phyloP scores from a whole-genome alignment of 2,797 vertebrate genomes.

The Serranus cabrilla region DNA sequence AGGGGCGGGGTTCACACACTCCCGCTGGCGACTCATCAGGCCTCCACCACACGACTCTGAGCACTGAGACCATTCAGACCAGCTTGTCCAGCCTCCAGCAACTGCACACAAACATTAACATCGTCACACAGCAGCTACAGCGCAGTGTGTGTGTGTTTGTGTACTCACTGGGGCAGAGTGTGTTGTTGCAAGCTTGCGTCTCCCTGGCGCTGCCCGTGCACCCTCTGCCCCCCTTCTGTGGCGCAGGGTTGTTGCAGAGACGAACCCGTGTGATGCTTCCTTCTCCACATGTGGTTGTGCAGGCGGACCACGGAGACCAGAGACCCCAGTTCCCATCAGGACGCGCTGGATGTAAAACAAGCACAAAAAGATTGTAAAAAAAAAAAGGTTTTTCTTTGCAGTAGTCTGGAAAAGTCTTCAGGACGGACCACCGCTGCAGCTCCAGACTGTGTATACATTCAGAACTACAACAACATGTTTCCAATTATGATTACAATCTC shows the following conservation, averaged over 20 bases:
- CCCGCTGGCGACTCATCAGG: slow-evolving; percentile 88
- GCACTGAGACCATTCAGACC: slow-evolving; percentile 94
- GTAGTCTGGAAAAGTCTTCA: slow-evolving; percentile 23
- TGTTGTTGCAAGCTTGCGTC: slow-evolving; percentile 84
- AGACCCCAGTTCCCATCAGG: slow-evolving; percentile 94
- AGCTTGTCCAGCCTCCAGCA: slow-evolving; percentile 93
- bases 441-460: slow-evolving; percentile 13
- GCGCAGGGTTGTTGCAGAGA: slow-evolving; percentile 93
- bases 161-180: slow-evolving; percentile 78
- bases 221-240: slow-evolving; percentile 90
- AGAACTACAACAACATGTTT: slow-evolving; percentile 51
- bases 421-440: slow-evolving; percentile 19
- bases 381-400: slow-evolving; percentile 1
- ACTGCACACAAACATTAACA: slow-evolving; percentile 80
- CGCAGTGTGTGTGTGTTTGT: neutral
- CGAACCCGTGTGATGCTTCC: slow-evolving; percentile 93
- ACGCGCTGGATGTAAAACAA: slow-evolving; percentile 81
- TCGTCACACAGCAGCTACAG: neutral
- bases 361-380: slow-evolving; percentile 11
- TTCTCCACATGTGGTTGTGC: slow-evolving; percentile 93
- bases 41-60: slow-evolving; percentile 93
- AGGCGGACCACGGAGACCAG: slow-evolving; percentile 98
- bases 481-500: slow-evolving; percentile 51
- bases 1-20: slow-evolving; percentile 91
- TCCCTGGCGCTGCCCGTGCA: slow-evolving; percentile 90